A percentile compares a stretch with the other conserved stretches of the same genome.
These are phyloP conservation scores for Mustela lutreola DNA, from an alignment of 2,113 vertebrate genomes.

Conservation along the genomic window DNA sequence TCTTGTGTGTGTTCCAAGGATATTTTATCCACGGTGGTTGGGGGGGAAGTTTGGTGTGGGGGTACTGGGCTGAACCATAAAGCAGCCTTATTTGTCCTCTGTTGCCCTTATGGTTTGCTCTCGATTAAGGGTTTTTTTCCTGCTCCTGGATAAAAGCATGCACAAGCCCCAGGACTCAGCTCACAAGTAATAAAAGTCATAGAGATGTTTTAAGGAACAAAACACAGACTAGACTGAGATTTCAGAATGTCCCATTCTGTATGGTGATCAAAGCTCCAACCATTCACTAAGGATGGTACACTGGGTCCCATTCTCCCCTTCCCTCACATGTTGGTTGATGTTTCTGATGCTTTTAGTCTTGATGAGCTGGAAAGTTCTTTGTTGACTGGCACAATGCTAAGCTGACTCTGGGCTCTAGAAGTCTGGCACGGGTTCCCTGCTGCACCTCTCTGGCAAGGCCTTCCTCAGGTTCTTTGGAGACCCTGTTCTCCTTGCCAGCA, in stretches of 20 bases:
- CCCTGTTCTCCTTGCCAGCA: not conserved
- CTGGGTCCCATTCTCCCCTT: not conserved
- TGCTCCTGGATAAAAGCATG: not conserved
- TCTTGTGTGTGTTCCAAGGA: not conserved
- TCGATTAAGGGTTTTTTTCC: not conserved
- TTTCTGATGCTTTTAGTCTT: not conserved
- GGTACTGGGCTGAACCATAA: not conserved
- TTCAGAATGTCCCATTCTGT: not conserved
- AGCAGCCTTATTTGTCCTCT: not conserved
- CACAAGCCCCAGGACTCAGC: not conserved
- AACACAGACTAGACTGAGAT: not conserved
- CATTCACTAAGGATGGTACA: not conserved
- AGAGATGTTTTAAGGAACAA: not conserved
- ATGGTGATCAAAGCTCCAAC: not conserved
- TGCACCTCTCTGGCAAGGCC: not conserved
- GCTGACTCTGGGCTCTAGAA: not conserved
- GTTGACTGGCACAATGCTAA: rapidly evolving
- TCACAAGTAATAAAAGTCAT: not conserved
- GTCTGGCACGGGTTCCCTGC: not conserved
- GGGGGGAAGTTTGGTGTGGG: not conserved
- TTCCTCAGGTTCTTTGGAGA: not conserved
- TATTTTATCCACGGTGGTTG: not conserved
- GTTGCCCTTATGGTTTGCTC: not conserved
- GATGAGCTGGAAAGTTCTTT: not conserved
- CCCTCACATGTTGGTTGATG: not conserved